Evolutionary conservation across 92 coral and sea anemone species (phyloP), one percentile per base, ranked within the genome.

Genomic region (Porites rus): DNA sequence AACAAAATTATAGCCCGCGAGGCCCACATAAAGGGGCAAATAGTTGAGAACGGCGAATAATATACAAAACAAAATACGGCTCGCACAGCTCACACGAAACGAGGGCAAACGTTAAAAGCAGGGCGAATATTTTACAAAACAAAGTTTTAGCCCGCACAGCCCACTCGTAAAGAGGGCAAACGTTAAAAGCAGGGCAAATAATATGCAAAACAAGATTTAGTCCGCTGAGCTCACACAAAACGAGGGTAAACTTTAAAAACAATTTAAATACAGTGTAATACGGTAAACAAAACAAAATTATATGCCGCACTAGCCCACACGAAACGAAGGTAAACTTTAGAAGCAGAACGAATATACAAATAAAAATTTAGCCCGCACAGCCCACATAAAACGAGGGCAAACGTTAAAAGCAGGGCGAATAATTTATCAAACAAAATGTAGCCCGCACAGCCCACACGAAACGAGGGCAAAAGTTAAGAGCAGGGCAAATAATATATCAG

Each of bases 371-470:
- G 28, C 28, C 28, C 28, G 1, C 1, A 25, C 28, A 25, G 28
- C 28, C 28, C 28, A 25, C 28, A 25, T 25, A 25, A 25, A 25
- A 21, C 8, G 17, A 16, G 63, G 63, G 63, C 3, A 59, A 59
- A 59, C 63, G 63, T 59, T 59, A 59, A 16, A 59, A 59, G 63
- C 63, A 59, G 63, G 63, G 63, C 63, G 2, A 59, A 59, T n/a
- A 63, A 63, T n/a, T 13, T 63, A 63, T 54, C 13, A 54, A 54
- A 54, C 59, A 54, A 54, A 54, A 54, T 54, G 10, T 54, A 54
- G 59, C 59, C 59, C 74, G 51, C 74, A 69, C 22, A 69, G 51
- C 74, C 51, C 74, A 31, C 74, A 69, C 22, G 74, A 69, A 69
- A 69, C 10, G 74, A 7, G 74, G 74, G 74, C 51, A 69, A 69